phyloP scores from a whole-genome alignment of 2,113 vertebrate species.

The Toxotes jaculatrix region DNA sequence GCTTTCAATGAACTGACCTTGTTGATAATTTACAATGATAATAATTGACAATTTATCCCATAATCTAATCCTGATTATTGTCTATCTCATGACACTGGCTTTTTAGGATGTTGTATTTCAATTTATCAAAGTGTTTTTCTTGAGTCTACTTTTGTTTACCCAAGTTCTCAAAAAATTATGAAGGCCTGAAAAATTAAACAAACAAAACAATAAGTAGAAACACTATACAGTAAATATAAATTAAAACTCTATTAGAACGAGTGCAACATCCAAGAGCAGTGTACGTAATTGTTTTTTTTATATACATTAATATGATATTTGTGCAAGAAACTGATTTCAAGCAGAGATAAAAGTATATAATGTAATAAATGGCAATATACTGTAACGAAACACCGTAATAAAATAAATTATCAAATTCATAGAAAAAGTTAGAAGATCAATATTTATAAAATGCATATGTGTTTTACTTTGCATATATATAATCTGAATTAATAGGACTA shows the following conservation, averaged over 20 bases:
- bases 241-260: no score
- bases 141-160: background rate
- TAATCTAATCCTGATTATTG: background rate
- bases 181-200: no score
- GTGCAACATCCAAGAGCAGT: no score
- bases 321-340: no score
- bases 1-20: background rate
- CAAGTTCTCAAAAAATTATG: no score
- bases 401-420: no score
- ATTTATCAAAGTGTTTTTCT: background rate
- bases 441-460: background rate
- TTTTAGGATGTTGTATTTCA: background rate
- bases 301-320: no score
- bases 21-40: background rate
- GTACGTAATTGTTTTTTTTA: no score
- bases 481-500: background rate
- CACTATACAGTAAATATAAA: no score
- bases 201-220: no score
- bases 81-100: background rate
- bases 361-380: background rate
- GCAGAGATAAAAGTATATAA: background rate
- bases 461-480: background rate
- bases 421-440: background rate
- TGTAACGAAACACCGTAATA: background rate
- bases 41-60: background rate